These are phyloP conservation scores for Mola mola DNA, from an alignment of 2,113 vertebrate genomes.

Conservation along the genomic window DNA sequence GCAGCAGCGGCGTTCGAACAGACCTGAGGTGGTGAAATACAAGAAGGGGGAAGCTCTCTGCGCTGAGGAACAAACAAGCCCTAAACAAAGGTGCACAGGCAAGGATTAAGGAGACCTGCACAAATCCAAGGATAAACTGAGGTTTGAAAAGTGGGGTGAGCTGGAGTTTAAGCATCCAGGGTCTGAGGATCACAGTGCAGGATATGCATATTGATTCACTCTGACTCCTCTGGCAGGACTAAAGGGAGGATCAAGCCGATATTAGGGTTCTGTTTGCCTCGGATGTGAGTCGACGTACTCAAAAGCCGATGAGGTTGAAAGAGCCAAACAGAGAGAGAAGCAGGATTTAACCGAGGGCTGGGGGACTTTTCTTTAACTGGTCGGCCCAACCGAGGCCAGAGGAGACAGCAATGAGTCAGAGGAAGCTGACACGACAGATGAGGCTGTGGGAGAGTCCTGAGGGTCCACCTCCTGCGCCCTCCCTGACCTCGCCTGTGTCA, in stretches of 20 bases:
- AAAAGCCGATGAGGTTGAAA: slow-evolving; percentile 54
- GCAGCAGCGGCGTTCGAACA: slow-evolving; percentile 12
- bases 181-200: slow-evolving; percentile 44
- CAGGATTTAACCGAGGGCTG: slow-evolving; percentile 57
- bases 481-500: slow-evolving; percentile 64
- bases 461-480: slow-evolving; percentile 43
- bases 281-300: slow-evolving; percentile 36
- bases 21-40: slow-evolving; percentile 52
- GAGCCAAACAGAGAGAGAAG: slow-evolving; percentile 37
- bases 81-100: slow-evolving; percentile 31
- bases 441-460: slow-evolving; percentile 68
- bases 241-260: slow-evolving; percentile 46
- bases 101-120: slow-evolving; percentile 56
- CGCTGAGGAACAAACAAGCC: slow-evolving; percentile 35
- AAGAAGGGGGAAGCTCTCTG: slow-evolving; percentile 28
- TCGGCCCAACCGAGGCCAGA: slow-evolving; percentile 44
- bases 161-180: slow-evolving; percentile 42
- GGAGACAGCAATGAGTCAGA: slow-evolving; percentile 75
- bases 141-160: slow-evolving; percentile 30
- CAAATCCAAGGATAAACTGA: slow-evolving; percentile 51
- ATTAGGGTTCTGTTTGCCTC: slow-evolving; percentile 36
- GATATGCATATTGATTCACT: slow-evolving; percentile 63
- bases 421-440: slow-evolving; percentile 72
- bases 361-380: slow-evolving; percentile 51
- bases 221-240: slow-evolving; percentile 52